phyloP scores from a whole-genome alignment of 92 coral and sea anemone genomes.

The Pocillopora grandis region DNA sequence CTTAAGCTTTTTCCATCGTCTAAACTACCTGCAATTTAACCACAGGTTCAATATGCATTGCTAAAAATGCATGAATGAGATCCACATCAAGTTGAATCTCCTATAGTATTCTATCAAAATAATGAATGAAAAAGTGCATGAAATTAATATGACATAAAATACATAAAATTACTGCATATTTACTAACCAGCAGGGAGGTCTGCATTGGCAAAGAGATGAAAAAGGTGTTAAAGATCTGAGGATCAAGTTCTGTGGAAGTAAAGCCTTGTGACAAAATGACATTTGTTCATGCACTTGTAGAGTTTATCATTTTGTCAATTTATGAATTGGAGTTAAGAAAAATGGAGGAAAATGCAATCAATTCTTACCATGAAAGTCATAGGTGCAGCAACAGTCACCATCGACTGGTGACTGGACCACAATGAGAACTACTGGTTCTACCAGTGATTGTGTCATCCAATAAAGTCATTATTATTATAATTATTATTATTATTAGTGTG shows the following conservation, averaged over 20 bases:
- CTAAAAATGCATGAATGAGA: background rate
- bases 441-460: too few relatives aligned
- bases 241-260: too few relatives aligned
- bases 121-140: background rate
- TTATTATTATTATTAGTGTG: too few relatives aligned
- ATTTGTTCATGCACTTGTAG: too few relatives aligned
- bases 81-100: background rate
- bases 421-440: background rate
- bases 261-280: too few relatives aligned
- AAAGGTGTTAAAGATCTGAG: too few relatives aligned
- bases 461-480: too few relatives aligned
- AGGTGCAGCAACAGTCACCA: background rate
- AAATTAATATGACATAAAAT: background rate
- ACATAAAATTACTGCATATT: background rate
- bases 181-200: too few relatives aligned
- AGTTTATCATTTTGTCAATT: too few relatives aligned
- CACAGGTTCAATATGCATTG: background rate
- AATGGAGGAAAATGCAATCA: background rate
- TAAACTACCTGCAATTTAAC: constrained; percentile 3
- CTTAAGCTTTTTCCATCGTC: constrained; percentile 4
- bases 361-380: background rate
- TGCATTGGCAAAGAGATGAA: too few relatives aligned
- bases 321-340: background rate
- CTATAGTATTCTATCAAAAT: background rate
- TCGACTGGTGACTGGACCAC: background rate